Conservation (phyloP, 2,888 invertebrate genomes). For the Reticulitermes lucifugus region DNA sequence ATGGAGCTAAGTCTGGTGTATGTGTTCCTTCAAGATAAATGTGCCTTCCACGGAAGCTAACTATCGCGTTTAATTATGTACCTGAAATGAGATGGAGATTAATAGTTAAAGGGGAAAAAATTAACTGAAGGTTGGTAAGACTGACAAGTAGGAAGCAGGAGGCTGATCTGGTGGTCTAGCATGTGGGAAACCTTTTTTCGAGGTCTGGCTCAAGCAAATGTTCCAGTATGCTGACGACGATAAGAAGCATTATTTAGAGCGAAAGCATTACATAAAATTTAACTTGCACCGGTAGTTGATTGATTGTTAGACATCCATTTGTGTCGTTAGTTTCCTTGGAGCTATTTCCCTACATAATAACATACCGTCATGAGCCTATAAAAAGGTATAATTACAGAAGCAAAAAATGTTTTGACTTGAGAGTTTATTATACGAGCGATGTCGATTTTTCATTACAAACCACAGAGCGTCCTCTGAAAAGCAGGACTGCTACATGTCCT, state of each 20-base stretch:
- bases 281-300: not conserved
- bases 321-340: not conserved
- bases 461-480: too few species aligned
- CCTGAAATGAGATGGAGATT: conserved; percentile 27
- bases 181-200: not conserved
- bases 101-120: conserved; percentile 12
- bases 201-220: not conserved
- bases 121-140: not conserved
- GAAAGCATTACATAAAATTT: not conserved
- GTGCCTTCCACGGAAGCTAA: conserved; percentile 17
- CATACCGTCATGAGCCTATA: too few species aligned
- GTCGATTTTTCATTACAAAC: too few species aligned
- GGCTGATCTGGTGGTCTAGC: conserved; percentile 2
- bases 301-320: not conserved
- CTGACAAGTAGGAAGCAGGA: not conserved
- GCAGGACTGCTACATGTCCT: too few species aligned
- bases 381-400: too few species aligned
- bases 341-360: too few species aligned
- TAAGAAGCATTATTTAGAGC: not conserved
- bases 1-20: not conserved
- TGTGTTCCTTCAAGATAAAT: conserved; percentile 4
- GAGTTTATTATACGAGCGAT: too few species aligned
- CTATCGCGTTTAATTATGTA: conserved; percentile 34
- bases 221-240: not conserved
- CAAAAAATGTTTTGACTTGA: too few species aligned